These are phyloP conservation scores for Phocoena sinus DNA, from an alignment of 2,113 vertebrate genomes.

Conservation along the genomic window DNA sequence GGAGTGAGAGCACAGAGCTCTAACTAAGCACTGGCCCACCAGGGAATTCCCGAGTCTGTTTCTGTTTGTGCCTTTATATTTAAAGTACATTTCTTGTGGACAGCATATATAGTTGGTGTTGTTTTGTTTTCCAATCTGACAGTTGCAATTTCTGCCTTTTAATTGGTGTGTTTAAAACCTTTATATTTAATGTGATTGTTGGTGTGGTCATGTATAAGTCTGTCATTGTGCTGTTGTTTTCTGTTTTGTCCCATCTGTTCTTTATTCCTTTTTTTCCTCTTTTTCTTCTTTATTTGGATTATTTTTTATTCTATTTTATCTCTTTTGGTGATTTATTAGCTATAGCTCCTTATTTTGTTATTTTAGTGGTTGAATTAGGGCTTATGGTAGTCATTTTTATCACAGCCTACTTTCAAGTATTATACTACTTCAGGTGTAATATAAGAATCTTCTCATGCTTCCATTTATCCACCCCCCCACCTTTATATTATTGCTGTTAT, in stretches of 20 bases:
- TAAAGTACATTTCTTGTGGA: not conserved
- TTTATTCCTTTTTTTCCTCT: not conserved
- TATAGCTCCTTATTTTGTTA: not conserved
- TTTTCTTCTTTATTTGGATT: not conserved
- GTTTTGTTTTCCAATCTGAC: not conserved
- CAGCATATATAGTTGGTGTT: not conserved
- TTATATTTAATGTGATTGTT: not conserved
- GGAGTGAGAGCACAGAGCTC: too few species aligned
- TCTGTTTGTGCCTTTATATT: not conserved
- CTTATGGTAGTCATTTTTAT: not conserved
- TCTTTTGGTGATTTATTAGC: not conserved
- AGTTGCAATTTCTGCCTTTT: not conserved
- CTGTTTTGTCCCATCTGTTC: not conserved
- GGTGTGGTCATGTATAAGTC: not conserved
- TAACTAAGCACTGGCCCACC: too few species aligned
- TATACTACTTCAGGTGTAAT: not conserved
- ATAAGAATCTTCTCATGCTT: not conserved
- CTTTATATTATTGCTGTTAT: not conserved
- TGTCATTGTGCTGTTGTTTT: not conserved
- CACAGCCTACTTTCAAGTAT: not conserved
- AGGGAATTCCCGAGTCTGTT: not conserved
- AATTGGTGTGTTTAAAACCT: not conserved
- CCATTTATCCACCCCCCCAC: not conserved
- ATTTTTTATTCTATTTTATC: not conserved
- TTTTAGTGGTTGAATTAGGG: not conserved